These are phyloP conservation scores for Melopsittacus undulatus DNA, from an alignment of 2,797 vertebrate genomes.

Conservation along the genomic window DNA sequence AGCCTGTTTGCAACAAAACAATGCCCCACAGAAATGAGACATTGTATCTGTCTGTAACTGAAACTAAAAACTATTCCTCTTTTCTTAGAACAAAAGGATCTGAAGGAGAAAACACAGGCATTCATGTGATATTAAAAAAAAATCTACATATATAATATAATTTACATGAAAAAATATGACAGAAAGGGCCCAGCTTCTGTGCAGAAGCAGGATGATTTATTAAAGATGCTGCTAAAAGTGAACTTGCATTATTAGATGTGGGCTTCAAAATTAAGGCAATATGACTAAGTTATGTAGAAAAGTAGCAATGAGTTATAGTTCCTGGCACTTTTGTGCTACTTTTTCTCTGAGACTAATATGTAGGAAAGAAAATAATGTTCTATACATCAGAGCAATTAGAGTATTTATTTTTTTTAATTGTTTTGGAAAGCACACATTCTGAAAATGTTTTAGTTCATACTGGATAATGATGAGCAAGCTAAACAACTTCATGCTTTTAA, in stretches of 20 bases:
- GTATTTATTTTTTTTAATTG: neutral
- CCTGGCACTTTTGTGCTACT: neutral
- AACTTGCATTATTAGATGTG: neutral
- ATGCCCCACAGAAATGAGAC: neutral
- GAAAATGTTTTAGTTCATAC: neutral
- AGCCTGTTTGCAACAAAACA: neutral
- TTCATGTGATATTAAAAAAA: neutral
- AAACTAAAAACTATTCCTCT: neutral
- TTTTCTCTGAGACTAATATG: neutral
- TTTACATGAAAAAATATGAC: neutral
- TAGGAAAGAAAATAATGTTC: neutral
- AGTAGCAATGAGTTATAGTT: neutral
- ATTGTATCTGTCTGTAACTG: neutral
- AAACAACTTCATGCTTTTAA: neutral
- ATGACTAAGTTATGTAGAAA: neutral
- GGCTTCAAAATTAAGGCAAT: neutral
- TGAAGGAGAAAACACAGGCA: neutral
- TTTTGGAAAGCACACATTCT: neutral
- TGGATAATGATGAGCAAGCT: neutral
- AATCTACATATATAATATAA: neutral
- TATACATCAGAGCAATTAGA: neutral
- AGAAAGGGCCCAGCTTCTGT: neutral
- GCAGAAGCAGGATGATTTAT: neutral
- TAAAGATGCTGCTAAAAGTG: neutral
- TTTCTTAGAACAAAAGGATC: neutral